These are phyloP conservation scores for Platyrinchus mystaceus DNA, from an alignment of 2,797 vertebrate genomes.

Conservation along the genomic window DNA sequence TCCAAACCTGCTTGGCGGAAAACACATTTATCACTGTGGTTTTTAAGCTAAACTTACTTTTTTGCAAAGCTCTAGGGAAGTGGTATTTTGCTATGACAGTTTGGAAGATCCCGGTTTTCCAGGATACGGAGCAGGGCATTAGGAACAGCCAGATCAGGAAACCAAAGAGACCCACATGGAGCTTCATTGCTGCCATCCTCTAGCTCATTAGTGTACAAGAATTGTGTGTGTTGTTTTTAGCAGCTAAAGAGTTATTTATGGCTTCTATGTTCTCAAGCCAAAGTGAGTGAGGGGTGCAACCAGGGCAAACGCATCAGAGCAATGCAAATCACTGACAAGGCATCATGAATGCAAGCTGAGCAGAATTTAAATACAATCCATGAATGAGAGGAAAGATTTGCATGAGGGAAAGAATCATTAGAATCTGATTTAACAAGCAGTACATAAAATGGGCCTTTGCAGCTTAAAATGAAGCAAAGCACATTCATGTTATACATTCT, in stretches of 20 bases:
- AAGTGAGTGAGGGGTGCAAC: constrained; percentile 70
- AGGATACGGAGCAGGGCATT: not conserved
- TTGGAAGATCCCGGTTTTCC: not conserved
- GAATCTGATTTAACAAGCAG: constrained; percentile 72
- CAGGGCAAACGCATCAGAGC: constrained; percentile 66
- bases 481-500: constrained; percentile 58
- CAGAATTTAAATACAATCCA: constrained; percentile 72
- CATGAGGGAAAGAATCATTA: constrained; percentile 70
- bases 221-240: constrained; percentile 67
- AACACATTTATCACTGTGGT: not conserved
- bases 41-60: not conserved
- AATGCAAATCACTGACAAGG: constrained; percentile 71
- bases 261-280: constrained; percentile 70
- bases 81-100: not conserved
- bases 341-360: constrained; percentile 70
- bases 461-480: constrained; percentile 60
- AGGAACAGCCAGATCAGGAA: not conserved
- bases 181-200: constrained; percentile 47
- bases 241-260: constrained; percentile 66
- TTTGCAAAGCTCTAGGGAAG: not conserved
- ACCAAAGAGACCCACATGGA: constrained; percentile 37
- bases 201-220: constrained; percentile 65
- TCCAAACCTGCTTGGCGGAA: not conserved
- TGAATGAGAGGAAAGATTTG: constrained; percentile 72
- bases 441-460: constrained; percentile 62